Conservation (phyloP, 2,888 invertebrate species). For the Ormyrus rosae region DNA sequence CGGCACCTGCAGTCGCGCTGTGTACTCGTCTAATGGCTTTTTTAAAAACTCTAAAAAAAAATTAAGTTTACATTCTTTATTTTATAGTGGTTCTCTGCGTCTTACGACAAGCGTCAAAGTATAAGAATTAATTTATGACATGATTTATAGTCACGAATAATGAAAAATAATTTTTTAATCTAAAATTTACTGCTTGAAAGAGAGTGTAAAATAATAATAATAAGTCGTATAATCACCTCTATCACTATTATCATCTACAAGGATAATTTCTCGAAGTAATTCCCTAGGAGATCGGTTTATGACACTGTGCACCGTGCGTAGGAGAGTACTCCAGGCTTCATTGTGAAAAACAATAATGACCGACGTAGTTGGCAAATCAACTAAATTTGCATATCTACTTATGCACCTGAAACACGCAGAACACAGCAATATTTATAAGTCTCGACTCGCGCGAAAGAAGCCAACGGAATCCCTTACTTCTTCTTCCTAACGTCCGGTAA, state of each 20-base stretch:
- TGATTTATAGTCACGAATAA: too few relatives aligned
- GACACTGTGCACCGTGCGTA: conserved; percentile 96
- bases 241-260: conserved; percentile 93
- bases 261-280: conserved; percentile 88
- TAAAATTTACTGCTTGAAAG: too few relatives aligned
- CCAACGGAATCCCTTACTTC: conserved; percentile 78
- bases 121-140: too few relatives aligned
- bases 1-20: conserved; percentile 80
- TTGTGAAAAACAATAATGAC: conserved; percentile 99
- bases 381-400: conserved; percentile 78
- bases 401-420: conserved; percentile 78
- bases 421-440: neutral
- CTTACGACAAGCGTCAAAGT: too few relatives aligned
- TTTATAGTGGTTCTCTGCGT: too few relatives aligned
- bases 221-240: conserved; percentile 78
- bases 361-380: conserved; percentile 89
- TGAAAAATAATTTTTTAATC: too few relatives aligned
- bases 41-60: conserved; percentile 78
- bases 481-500: conserved; percentile 90
- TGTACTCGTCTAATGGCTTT: conserved; percentile 82
- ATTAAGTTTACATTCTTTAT: too few relatives aligned
- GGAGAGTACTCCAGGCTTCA: conserved; percentile 98
- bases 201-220: too few relatives aligned
- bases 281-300: conserved; percentile 89
- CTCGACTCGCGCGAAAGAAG: neutral